Evolutionary conservation across 37 sponge, comb jelly and placozoan genomes (phyloP).

Genomic region (Eunapius fragilis): DNA sequence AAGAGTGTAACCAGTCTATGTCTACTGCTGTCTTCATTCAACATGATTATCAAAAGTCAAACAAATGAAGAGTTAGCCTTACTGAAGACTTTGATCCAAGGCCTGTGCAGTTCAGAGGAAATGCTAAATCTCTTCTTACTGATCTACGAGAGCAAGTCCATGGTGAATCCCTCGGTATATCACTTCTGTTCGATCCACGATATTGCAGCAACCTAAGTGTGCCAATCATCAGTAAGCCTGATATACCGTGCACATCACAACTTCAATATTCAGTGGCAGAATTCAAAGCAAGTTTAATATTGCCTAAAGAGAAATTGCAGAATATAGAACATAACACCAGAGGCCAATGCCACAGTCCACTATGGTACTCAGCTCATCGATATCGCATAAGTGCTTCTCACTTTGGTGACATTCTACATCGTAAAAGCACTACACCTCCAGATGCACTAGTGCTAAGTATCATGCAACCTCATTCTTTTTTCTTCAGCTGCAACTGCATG

Average conservation of each 20-base stretch:
- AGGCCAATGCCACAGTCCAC: conserved; percentile 4
- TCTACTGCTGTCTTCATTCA: conserved; percentile 12
- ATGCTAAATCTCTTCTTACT: not conserved
- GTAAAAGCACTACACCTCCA: conserved; percentile 14
- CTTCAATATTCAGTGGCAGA: not conserved
- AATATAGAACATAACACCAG: conserved; percentile 16
- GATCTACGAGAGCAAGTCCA: not conserved
- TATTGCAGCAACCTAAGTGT: no score
- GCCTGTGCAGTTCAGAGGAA: conserved; percentile 20
- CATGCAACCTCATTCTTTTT: conserved; percentile 33
- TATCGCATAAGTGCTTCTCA: conserved; percentile 24
- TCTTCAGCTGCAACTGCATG: conserved; percentile 21
- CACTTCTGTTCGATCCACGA: no score
- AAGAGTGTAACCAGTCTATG: conserved; percentile 19
- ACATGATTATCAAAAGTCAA: conserved; percentile 20
- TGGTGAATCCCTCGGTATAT: not conserved
- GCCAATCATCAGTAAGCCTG: no score
- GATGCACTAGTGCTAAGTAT: conserved; percentile 12
- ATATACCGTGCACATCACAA: not conserved
- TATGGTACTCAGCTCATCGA: conserved; percentile 3
- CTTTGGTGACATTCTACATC: conserved; percentile 22
- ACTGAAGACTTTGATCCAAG: conserved; percentile 36
- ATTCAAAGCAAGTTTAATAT: not conserved
- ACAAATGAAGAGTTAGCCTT: not conserved
- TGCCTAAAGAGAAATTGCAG: not conserved